A percentile compares a stretch with the other conserved stretches of the same genome.
phyloP scores from a whole-genome alignment of 2,113 vertebrate species.

The Campylorhamphus procurvoides region DNA sequence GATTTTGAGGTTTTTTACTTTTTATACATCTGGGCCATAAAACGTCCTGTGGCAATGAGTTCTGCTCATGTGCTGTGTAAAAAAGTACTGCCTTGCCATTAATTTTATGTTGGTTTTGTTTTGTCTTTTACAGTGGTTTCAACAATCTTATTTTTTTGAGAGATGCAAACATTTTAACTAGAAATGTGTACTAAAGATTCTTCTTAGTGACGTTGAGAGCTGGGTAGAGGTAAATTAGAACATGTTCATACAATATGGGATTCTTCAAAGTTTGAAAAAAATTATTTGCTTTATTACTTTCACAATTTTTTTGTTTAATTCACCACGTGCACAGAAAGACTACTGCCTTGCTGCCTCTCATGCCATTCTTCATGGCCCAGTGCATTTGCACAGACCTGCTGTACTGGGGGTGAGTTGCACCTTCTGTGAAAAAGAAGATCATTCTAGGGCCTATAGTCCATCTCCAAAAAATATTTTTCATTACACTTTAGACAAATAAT shows the following conservation, averaged over 20 bases:
- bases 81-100: neutral
- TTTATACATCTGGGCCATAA: neutral
- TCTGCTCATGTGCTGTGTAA: neutral
- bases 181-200: neutral
- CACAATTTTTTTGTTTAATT: neutral
- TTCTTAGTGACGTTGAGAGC: neutral
- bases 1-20: fast-evolving
- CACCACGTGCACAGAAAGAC: neutral
- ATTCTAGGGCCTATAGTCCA: neutral
- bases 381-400: neutral
- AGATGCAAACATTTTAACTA: neutral
- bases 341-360: neutral
- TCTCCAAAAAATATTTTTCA: neutral
- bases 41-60: neutral
- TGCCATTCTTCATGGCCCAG: neutral
- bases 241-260: neutral
- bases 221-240: neutral
- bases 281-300: neutral
- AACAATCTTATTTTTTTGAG: neutral
- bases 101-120: neutral
- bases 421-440: neutral
- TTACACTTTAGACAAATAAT: neutral
- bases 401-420: neutral
- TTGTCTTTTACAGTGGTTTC: neutral
- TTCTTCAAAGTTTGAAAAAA: neutral